A percentile compares a stretch with the other conserved stretches of the same genome.
phyloP scores from a whole-genome alignment of 2,888 invertebrate genomes.

The Ashinkailepas kermadecensis region DNA sequence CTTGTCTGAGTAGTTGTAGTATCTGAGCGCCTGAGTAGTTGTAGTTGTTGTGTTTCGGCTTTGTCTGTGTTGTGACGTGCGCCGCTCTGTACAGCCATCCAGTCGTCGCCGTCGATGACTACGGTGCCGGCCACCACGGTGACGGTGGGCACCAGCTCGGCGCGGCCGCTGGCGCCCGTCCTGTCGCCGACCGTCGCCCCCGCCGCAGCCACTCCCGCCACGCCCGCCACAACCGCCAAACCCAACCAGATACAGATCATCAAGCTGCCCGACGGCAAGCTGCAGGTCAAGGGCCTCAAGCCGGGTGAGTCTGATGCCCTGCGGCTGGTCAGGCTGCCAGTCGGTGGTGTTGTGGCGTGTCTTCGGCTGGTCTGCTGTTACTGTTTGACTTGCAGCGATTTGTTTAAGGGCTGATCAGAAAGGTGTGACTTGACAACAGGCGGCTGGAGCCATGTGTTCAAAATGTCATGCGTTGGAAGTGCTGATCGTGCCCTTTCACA shows the following conservation, averaged over 20 bases:
- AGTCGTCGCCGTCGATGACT: slow-evolving; percentile 23
- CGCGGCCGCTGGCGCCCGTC: slow-evolving; percentile 56
- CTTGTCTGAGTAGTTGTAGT: too few relatives aligned
- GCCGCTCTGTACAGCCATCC: slow-evolving; percentile 34
- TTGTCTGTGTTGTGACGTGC: not conserved
- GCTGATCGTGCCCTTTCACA: too few relatives aligned
- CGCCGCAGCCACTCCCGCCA: slow-evolving; percentile 41
- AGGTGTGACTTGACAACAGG: too few relatives aligned
- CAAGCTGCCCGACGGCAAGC: slow-evolving; percentile 79
- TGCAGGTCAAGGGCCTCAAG: slow-evolving; percentile 76
- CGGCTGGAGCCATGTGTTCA: too few relatives aligned
- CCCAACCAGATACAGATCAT: slow-evolving; percentile 82
- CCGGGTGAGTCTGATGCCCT: not conserved
- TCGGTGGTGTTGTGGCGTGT: too few relatives aligned
- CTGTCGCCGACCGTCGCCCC: slow-evolving; percentile 37
- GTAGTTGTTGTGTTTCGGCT: too few relatives aligned
- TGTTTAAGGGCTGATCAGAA: too few relatives aligned
- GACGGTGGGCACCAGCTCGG: slow-evolving; percentile 29
- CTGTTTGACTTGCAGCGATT: too few relatives aligned
- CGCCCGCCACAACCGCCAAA: slow-evolving; percentile 26
- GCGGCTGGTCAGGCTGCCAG: too few relatives aligned
- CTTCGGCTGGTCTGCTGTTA: too few relatives aligned
- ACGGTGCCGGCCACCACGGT: slow-evolving; percentile 22
- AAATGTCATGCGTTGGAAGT: too few relatives aligned
- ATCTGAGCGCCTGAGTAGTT: too few relatives aligned